Percentiles rank a stretch among this genome's conserved stretches.
Evolutionary conservation across 2,113 vertebrate genomes (phyloP).

Genomic region (Galbula dea): DNA sequence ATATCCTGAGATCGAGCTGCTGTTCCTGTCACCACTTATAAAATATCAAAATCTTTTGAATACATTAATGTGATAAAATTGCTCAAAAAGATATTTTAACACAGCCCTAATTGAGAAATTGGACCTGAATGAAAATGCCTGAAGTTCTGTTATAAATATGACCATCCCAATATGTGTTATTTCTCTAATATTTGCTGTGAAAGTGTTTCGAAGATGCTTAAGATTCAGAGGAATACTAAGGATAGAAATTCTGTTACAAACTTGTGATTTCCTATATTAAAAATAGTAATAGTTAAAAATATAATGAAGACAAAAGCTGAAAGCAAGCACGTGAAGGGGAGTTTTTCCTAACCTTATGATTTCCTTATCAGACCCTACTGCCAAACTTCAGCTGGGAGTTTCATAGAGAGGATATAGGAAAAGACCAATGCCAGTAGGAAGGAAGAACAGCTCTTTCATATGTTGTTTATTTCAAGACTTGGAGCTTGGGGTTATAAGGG

Average conservation of each 20-base stretch:
- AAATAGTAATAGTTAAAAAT: not conserved
- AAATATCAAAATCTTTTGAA: not conserved
- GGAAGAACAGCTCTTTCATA: not conserved
- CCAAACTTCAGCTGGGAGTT: not conserved
- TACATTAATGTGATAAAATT: not conserved
- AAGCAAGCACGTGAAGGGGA: not conserved
- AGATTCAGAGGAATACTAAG: not conserved
- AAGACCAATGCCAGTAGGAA: not conserved
- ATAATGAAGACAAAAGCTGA: rapidly evolving
- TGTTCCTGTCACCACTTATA: not conserved
- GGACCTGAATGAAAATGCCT: not conserved
- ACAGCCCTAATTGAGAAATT: not conserved
- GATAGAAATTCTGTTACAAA: not conserved
- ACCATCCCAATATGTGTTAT: not conserved
- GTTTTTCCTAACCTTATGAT: not conserved
- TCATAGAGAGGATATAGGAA: not conserved
- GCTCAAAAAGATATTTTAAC: not conserved
- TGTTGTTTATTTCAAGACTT: not conserved
- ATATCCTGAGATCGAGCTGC: not conserved
- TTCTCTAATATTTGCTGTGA: not conserved
- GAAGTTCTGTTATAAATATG: not conserved
- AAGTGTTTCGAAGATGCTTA: not conserved
- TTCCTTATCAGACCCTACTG: not conserved
- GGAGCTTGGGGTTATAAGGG: not conserved
- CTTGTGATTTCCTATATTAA: not conserved